Evolutionary conservation across 1,140 invertebrate species (phyloP), one percentile per base, ranked within the genome.

Genomic region (Drosophila equinoxialis): DNA sequence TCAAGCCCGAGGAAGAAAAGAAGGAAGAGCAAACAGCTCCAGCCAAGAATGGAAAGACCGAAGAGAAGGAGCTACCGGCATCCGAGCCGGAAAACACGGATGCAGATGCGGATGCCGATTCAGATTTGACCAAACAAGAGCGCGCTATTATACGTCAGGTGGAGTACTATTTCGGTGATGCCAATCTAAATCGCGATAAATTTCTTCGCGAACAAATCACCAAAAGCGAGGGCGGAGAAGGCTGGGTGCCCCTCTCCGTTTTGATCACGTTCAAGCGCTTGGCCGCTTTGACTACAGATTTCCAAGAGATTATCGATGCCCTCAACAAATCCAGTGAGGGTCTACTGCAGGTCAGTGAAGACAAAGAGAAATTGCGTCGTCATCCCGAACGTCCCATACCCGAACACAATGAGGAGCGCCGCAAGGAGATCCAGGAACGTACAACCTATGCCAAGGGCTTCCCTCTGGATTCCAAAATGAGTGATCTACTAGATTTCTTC

Each of bases 381-480:
- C 95, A 94, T 70, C 94, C 95, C 0, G 94, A 96, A 17, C 93
- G 95, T 74, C 96, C 97, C 0, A 82, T 98, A 3, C 98, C 98
- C n/a, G 95, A 96, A 72, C 95, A 96, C 87, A 95, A 96, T 82
- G 96, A 97, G 71, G 96, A 97, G 71, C 95, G 96, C 45, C 95
- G 95, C 79, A 96, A 98, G 81, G 95, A 97, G 75, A 92, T 98
- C 11, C 94, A 94, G 80, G 93, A 93, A 3, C 94, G 96, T 66
- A 97, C 97, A 58, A 94, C 97, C 20, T 99, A 99, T 93, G 94
- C 95, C 33, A 99, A 99, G 94, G 97, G 97, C 51, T 99, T 99
- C 86, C 95, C 97, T 1, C 92, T 94, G 60, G 95, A 96, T 20
- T 92, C 93, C 0, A 93, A 93, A 7, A 93, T 99, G 11, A 95